Percentiles rank a stretch among this genome's conserved stretches.
These are phyloP conservation scores for Drosophila picticornis DNA, from an alignment of 2,888 invertebrate genomes.

Conservation along the genomic window DNA sequence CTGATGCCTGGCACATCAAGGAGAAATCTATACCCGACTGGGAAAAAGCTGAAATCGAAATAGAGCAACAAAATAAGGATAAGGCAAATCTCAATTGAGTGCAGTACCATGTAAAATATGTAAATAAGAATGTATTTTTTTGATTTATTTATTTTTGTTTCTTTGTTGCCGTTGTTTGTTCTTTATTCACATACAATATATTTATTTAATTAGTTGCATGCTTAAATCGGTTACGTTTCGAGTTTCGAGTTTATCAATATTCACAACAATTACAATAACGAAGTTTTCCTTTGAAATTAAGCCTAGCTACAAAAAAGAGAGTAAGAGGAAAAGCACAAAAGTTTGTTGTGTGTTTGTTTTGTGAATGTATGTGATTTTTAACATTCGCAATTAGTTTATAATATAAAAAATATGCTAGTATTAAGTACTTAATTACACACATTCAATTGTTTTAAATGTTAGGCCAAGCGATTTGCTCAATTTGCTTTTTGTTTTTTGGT, in stretches of 20 bases:
- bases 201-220: conserved; percentile 64
- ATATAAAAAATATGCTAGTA: conserved; percentile 80
- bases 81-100: conserved; percentile 23
- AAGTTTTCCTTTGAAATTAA: conserved; percentile 78
- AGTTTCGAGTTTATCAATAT: conserved; percentile 70
- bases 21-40: conserved; percentile 88
- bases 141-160: conserved; percentile 7
- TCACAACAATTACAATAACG: conserved; percentile 82
- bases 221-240: conserved; percentile 72
- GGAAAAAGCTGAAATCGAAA: conserved; percentile 87
- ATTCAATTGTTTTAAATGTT: conserved; percentile 49
- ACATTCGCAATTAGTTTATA: conserved; percentile 76
- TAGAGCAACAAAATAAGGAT: conserved; percentile 54
- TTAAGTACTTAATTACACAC: conserved; percentile 58
- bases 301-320: conserved; percentile 78
- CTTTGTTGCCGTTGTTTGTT: conserved; percentile 39
- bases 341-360: conserved; percentile 27
- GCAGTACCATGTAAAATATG: conserved; percentile 45
- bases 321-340: conserved; percentile 79
- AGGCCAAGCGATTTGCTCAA: conserved; percentile 49
- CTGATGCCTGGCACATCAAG: conserved; percentile 69
- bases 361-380: conserved; percentile 26
- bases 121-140: conserved; percentile 38
- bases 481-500: conserved; percentile 11
- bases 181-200: conserved; percentile 77